Conservation (phyloP, 1,140 invertebrate species). For the Drosophila nigromelanica region DNA sequence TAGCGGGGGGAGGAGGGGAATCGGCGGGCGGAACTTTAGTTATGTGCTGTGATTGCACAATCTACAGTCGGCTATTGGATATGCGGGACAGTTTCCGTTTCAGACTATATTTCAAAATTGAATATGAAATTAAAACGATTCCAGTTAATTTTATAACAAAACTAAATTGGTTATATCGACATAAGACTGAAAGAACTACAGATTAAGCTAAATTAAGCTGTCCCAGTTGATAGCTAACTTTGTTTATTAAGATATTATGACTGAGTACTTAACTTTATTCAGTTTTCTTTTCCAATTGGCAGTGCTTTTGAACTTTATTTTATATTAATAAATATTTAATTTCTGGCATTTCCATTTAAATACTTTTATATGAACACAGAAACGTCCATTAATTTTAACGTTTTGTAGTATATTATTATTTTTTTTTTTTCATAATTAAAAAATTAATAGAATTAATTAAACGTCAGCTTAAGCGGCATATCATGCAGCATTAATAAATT, state of each 20-base stretch:
- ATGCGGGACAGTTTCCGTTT: neutral
- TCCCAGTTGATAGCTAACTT: too few relatives aligned
- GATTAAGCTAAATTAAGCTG: too few relatives aligned
- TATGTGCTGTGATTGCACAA: conserved; percentile 13
- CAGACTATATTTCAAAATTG: neutral
- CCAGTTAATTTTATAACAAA: too few relatives aligned
- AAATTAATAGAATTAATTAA: conserved; percentile 79
- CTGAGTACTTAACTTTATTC: too few relatives aligned
- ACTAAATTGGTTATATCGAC: too few relatives aligned
- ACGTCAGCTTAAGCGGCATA: conserved; percentile 73
- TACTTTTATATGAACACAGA: conserved; percentile 57
- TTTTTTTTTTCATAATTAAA: conserved; percentile 36
- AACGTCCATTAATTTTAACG: conserved; percentile 36
- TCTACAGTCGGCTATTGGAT: neutral
- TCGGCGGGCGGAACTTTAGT: neutral
- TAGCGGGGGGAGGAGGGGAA: too few relatives aligned
- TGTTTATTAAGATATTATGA: too few relatives aligned
- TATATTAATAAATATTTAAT: conserved; percentile 26
- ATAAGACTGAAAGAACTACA: too few relatives aligned
- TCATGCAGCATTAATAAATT: conserved; percentile 76
- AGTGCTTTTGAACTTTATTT: too few relatives aligned
- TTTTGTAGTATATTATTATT: conserved; percentile 28
- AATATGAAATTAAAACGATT: too few relatives aligned
- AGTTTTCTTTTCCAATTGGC: too few relatives aligned
- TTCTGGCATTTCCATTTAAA: conserved; percentile 18